Base-by-base conservation (phyloP, 2,113 vertebrate genomes). In the Myotis brandtii region DNA sequence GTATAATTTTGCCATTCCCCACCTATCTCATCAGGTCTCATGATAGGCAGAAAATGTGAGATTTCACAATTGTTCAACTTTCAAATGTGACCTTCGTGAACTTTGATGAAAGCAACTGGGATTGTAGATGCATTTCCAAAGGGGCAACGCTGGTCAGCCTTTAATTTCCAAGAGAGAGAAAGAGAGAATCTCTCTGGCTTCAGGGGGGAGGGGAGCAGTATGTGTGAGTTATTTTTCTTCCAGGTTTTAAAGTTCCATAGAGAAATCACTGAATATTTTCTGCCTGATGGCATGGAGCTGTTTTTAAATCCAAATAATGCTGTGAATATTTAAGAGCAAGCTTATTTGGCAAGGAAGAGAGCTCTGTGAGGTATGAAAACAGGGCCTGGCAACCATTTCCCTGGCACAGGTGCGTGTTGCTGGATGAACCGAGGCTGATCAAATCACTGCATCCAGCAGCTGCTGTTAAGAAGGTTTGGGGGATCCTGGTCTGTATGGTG, bases 261-360 rank as follows among this genome's bases (percentile, higher is more conserved):
- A 93, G 84, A 96, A 91, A 89, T 92, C 83, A 77, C 72, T 76
- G 88, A 66, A 52, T 16, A 6, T 97, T 91, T 94, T 95, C 77
- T 94, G 76, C 82, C 85, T 82, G 40, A 27, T 95, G 40, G 16
- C 62, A 32, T 40, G 66, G 62, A 96, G 91, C 37, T 25, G 70
- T 76, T 92, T 95, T 94, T 32, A 75, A 95, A 89, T 86, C 48
- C 79, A 92, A 88, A 94, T 91, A 50, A 88, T 62, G 21, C 72
- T 91, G 77, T 54, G 62, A 90, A 79, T 96, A 86, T 43, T 90
- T 85, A 82, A 75, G 46, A 87, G 62, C 30, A 54, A 73, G 59
- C 40, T 86, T 95, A 88, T 79, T 87, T 94, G 70, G 72, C 81
- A 67, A 92, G 89, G 69, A 64, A 79, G 52, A 8, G 46, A 86